Evolutionary conservation across 2,888 invertebrate species (phyloP).

Genomic region (Caenorhabditis becei): DNA sequence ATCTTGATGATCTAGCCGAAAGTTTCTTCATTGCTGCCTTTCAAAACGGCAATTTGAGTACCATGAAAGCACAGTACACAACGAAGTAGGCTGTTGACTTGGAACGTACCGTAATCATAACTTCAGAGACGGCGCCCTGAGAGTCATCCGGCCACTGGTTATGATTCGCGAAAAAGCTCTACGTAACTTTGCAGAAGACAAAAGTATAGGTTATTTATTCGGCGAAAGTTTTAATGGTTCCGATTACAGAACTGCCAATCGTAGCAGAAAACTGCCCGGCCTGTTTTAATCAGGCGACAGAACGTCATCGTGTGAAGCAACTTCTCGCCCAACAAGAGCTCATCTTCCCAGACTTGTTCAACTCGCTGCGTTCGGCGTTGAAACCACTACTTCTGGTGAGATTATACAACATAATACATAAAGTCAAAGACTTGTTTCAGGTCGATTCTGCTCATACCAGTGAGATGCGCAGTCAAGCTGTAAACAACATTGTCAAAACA

Average conservation of each 20-base stretch:
- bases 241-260: slow-evolving; percentile 85
- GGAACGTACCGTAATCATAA: background rate
- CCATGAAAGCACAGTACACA: slow-evolving; percentile 89
- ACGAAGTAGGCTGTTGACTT: slow-evolving; percentile 85
- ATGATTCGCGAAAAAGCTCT: slow-evolving; percentile 90
- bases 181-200: slow-evolving; percentile 87
- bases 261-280: slow-evolving; percentile 86
- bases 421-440: slow-evolving; percentile 29
- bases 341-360: slow-evolving; percentile 73
- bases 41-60: slow-evolving; percentile 88
- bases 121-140: slow-evolving; percentile 88
- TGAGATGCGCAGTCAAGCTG: slow-evolving; percentile 70
- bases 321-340: slow-evolving; percentile 72
- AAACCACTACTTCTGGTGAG: slow-evolving; percentile 63
- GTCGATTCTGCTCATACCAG: slow-evolving; percentile 71
- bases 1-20: slow-evolving; percentile 90
- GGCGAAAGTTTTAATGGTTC: no score
- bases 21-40: slow-evolving; percentile 88
- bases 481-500: slow-evolving; percentile 67
- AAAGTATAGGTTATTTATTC: slow-evolving; percentile 75
- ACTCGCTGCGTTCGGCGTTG: slow-evolving; percentile 69
- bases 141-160: slow-evolving; percentile 91
- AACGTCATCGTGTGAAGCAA: slow-evolving; percentile 72
- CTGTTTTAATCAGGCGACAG: slow-evolving; percentile 81
- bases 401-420: no score